A percentile compares a stretch with the other conserved stretches of the same genome.
Evolutionary conservation across 1,140 invertebrate species (phyloP).

Genomic region (Ptiloglossa arizonensis): DNA sequence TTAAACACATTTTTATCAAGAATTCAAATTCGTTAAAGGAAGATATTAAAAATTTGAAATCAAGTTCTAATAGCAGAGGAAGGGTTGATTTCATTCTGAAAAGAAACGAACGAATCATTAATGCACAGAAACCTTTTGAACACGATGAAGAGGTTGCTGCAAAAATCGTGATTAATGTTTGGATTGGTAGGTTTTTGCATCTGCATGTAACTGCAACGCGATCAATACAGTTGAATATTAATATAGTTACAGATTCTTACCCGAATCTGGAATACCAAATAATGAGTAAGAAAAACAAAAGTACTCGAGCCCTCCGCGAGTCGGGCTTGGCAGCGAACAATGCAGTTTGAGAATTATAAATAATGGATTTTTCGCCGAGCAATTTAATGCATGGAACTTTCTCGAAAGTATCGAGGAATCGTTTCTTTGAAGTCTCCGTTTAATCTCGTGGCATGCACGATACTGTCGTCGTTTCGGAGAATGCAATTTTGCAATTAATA

Average conservation of each 20-base stretch:
- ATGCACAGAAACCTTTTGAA: too few species aligned
- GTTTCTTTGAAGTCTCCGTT: background rate
- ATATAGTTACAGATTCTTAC: background rate
- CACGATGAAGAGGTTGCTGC: too few species aligned
- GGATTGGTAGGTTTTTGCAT: too few species aligned
- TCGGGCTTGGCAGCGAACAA: background rate
- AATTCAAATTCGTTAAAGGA: too few species aligned
- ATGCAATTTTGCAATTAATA: too few species aligned
- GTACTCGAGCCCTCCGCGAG: background rate
- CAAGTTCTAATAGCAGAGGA: too few species aligned
- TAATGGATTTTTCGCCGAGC: conserved; percentile 15
- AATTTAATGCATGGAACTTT: background rate
- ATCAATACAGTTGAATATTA: conserved; percentile 17
- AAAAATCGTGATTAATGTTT: too few species aligned
- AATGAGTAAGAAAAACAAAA: background rate
- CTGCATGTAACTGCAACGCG: conserved; percentile 15
- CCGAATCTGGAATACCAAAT: background rate
- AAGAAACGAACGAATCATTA: too few species aligned
- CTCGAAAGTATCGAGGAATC: background rate
- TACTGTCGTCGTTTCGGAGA: too few species aligned
- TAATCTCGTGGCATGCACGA: background rate
- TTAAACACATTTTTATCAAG: too few species aligned
- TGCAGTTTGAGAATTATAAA: conserved; percentile 41
- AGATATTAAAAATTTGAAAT: too few species aligned
- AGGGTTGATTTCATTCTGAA: too few species aligned